A percentile compares a stretch with the other conserved stretches of the same genome.
phyloP scores from a whole-genome alignment of 2,113 vertebrate genomes.

The Zosterops japonicus region DNA sequence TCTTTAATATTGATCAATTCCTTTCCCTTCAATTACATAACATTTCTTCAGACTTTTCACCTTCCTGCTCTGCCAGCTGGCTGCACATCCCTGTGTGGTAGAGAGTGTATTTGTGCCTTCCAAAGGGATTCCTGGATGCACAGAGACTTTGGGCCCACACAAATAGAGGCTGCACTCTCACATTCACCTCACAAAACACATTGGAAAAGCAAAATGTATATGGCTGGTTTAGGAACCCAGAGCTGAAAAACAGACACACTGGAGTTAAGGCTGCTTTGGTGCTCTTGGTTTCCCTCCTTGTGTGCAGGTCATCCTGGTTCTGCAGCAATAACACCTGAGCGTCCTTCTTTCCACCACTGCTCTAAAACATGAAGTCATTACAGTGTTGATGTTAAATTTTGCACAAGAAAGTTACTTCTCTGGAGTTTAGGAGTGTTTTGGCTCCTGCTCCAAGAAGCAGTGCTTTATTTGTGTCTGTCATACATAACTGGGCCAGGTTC shows the following conservation, averaged over 20 bases:
- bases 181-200: not conserved
- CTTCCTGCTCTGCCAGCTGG: not conserved
- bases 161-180: not conserved
- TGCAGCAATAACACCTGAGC: not conserved
- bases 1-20: not conserved
- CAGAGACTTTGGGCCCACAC: rapidly evolving
- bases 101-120: not conserved
- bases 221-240: not conserved
- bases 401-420: not conserved
- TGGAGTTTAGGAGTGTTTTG: not conserved
- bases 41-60: not conserved
- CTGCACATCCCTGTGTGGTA: not conserved
- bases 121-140: not conserved
- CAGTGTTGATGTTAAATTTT: not conserved
- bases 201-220: not conserved
- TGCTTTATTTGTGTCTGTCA: not conserved
- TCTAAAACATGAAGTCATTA: not conserved
- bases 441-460: not conserved
- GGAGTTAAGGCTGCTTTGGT: not conserved
- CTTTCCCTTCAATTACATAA: not conserved
- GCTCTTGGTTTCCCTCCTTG: not conserved
- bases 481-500: rapidly evolving
- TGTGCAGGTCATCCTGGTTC: not conserved
- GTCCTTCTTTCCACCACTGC: not conserved
- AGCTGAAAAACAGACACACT: not conserved